phyloP scores from a whole-genome alignment of 2,797 vertebrate species.

The Hydrophis major region DNA sequence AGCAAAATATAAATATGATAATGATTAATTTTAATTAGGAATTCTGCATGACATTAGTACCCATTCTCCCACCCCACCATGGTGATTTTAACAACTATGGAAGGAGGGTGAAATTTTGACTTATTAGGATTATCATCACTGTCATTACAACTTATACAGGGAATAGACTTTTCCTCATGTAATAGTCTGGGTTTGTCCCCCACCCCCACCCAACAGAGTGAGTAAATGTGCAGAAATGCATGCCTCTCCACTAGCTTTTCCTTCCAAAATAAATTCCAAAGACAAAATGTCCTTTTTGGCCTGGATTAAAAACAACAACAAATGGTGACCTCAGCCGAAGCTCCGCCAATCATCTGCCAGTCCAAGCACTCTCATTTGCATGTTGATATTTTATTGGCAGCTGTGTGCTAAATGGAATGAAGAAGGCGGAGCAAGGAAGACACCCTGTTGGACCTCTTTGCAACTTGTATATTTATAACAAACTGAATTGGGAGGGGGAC shows the following conservation, averaged over 20 bases:
- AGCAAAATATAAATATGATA: not conserved
- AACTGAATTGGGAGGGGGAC: not conserved
- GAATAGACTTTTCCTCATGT: not conserved
- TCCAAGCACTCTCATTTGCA: slow-evolving; percentile 23
- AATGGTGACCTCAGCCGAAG: slow-evolving; percentile 35
- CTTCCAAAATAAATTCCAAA: slow-evolving; percentile 47
- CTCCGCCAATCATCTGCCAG: slow-evolving; percentile 31
- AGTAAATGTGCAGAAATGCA: not conserved
- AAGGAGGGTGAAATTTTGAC: not conserved
- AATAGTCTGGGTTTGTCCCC: not conserved
- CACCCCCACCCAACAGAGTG: not conserved
- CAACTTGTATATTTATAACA: not conserved
- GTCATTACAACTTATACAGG: not conserved
- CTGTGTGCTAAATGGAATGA: not conserved
- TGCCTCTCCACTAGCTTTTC: not conserved
- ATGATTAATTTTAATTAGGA: not conserved
- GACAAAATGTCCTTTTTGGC: slow-evolving; percentile 60
- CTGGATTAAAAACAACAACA: slow-evolving; percentile 32
- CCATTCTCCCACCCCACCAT: not conserved
- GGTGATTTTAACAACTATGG: not conserved
- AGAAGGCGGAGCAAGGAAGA: not conserved
- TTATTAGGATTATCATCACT: not conserved
- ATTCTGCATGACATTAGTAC: not conserved
- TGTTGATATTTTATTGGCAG: slow-evolving; percentile 6
- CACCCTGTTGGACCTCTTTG: not conserved